Evolutionary conservation across 2,888 invertebrate genomes (phyloP).

Genomic region (Melinaea marsaeus): DNA sequence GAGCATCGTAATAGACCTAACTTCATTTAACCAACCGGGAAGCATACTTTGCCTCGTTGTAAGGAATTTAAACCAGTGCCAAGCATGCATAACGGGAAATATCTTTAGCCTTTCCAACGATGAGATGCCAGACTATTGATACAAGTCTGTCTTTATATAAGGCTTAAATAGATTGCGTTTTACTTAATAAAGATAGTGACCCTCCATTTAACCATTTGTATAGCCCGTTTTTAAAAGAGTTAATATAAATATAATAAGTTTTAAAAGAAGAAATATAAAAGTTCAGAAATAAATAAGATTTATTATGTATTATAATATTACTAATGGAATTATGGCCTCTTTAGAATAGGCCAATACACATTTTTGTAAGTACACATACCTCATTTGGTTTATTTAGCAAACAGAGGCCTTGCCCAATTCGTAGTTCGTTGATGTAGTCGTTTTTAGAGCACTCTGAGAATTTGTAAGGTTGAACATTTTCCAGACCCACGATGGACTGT

Average conservation of each 20-base stretch:
- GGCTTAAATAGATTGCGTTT: slow-evolving; percentile 10
- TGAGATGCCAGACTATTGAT: slow-evolving; percentile 13
- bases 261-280: too few species aligned
- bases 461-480: slow-evolving; percentile 96
- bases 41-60: slow-evolving; percentile 26
- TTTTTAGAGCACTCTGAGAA: slow-evolving; percentile 97
- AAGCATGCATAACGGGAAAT: slow-evolving; percentile 26
- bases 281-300: too few species aligned
- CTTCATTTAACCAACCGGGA: slow-evolving; percentile 25
- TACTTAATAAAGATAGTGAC: background rate
- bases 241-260: too few species aligned
- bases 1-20: slow-evolving; percentile 27
- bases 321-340: too few species aligned
- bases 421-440: slow-evolving; percentile 92
- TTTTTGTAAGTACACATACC: slow-evolving; percentile 66
- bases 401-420: slow-evolving; percentile 93
- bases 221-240: too few species aligned
- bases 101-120: slow-evolving; percentile 21
- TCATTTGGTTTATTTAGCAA: slow-evolving; percentile 96
- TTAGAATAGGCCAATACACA: too few species aligned
- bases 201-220: background rate
- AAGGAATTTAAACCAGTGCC: slow-evolving; percentile 28
- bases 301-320: too few species aligned
- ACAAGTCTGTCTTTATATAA: slow-evolving; percentile 16
- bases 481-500: slow-evolving; percentile 92